A percentile compares a stretch with the other conserved stretches of the same genome.
Evolutionary conservation across 2,113 vertebrate species (phyloP).

Genomic region (Ammodytes dubius): DNA sequence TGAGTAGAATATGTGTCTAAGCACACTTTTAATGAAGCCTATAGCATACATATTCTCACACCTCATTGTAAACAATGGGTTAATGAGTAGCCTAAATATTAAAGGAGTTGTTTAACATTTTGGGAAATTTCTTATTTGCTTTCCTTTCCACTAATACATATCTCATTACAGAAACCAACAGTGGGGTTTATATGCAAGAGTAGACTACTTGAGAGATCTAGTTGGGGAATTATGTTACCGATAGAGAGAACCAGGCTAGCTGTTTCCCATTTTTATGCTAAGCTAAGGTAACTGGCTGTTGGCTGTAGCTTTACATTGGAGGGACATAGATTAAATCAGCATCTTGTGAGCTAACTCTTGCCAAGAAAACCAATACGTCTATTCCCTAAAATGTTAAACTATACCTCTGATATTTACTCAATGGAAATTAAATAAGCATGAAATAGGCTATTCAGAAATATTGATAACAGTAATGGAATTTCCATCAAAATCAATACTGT

Average conservation of each 20-base stretch:
- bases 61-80: neutral
- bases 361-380: neutral
- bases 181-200: neutral
- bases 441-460: no score
- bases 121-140: neutral
- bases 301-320: neutral
- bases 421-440: neutral
- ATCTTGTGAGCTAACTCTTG: neutral
- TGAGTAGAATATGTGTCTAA: neutral
- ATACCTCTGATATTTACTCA: neutral
- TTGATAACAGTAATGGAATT: neutral
- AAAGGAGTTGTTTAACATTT: neutral
- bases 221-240: neutral
- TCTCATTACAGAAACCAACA: neutral
- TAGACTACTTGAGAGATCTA: neutral
- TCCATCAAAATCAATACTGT: neutral
- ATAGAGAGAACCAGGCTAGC: neutral
- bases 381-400: constrained; percentile 5
- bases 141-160: constrained; percentile 13
- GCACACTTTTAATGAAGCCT: neutral
- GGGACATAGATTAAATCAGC: neutral
- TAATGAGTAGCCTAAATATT: neutral
- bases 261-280: neutral
- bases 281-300: neutral
- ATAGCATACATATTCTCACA: neutral